Evolutionary conservation across 2,797 vertebrate species (phyloP), one percentile per base, ranked within the genome.

Genomic region (Lophius americanus): DNA sequence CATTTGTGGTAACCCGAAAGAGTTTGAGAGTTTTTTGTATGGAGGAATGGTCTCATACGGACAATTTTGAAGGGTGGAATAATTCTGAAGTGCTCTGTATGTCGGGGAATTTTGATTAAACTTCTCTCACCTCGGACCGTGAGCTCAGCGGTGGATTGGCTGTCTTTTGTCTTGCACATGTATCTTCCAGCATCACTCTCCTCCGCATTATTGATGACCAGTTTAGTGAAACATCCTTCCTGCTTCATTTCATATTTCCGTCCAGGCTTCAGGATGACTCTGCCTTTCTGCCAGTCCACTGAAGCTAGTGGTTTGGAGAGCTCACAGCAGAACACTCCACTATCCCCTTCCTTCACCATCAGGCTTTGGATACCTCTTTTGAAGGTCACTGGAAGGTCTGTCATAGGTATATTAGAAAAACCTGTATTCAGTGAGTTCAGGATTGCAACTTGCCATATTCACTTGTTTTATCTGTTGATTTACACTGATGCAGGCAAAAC

Each of bases 271-370:
- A 98, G 89, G 51, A 93, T 65, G 53, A 93, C 60, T 36, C 94
- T 76, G 69, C 95, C 96, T 89, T 95, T 97, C 72, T 90, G 95
- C 97, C 97, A 98, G 63, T 96, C 94, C 53, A 98, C 92, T 0
- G 86, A 77, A 9, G 88, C 90, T 0, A 86, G 85, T 0, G 88
- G 84, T 86, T 86, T 95, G 14, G 95, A 96, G 61, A 98, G 91
- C 83, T 97, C 94, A 8, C 97, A 97, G 73, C 64, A 80, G 73
- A 98, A 94, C 36, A 73, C 82, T 0, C 88, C 95, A 0, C 54
- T 68, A 0, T 86, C 63, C 1, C 95, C 96, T 87, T 98, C 96
- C 3, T 90, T 95, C 1, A 89, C 93, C 42, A 91, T 86, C 76
- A 95, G 77, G 4, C 87, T 73, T 70, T 93, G 84, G 51, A 98